Evolutionary conservation across 2,113 vertebrate genomes (phyloP).

Genomic region (Gnathonemus longibarbis): DNA sequence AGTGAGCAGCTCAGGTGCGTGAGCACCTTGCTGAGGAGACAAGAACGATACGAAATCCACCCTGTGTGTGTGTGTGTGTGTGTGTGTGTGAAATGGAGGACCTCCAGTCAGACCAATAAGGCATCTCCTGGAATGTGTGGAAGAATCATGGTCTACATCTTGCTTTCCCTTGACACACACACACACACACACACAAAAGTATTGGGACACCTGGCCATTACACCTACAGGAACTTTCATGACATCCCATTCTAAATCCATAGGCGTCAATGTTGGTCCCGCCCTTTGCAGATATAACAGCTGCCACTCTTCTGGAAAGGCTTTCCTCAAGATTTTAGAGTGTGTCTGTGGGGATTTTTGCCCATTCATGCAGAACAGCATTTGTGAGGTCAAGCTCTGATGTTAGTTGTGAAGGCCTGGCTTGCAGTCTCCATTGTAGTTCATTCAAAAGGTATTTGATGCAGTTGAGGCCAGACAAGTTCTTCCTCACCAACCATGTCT

Average conservation of each 20-base stretch:
- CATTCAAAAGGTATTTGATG: too few species aligned
- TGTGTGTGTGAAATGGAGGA: background rate
- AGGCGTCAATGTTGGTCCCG: background rate
- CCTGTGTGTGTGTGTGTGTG: background rate
- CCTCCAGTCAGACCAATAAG: background rate
- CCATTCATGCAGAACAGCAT: too few species aligned
- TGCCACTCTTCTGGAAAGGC: background rate
- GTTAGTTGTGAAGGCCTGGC: too few species aligned
- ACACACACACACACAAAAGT: background rate
- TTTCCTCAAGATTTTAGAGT: too few species aligned
- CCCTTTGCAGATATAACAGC: background rate
- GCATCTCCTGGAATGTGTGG: background rate
- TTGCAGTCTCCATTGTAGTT: too few species aligned
- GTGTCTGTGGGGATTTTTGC: too few species aligned
- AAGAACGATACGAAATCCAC: background rate
- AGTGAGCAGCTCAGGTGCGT: background rate
- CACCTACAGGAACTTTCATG: too few species aligned
- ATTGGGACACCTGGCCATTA: background rate
- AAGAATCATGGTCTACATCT: background rate
- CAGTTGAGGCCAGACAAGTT: too few species aligned
- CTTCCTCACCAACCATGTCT: too few species aligned
- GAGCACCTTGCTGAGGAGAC: background rate
- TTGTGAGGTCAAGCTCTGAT: too few species aligned
- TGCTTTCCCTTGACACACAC: background rate
- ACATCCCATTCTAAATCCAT: background rate